Percentiles rank a stretch among this genome's conserved stretches.
phyloP scores from a whole-genome alignment of 2,113 vertebrate species.

The Neogobius melanostomus region DNA sequence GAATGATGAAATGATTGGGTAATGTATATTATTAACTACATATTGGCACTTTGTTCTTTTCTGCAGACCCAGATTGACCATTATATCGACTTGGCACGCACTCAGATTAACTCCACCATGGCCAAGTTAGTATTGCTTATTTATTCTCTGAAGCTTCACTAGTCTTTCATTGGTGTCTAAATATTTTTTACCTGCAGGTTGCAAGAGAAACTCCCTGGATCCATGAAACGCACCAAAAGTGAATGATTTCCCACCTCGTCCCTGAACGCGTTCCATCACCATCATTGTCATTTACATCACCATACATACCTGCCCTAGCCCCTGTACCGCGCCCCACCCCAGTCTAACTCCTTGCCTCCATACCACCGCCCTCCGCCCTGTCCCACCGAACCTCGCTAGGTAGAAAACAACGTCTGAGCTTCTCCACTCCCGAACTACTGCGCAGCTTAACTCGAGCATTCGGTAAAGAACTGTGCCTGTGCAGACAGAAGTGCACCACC shows the following conservation, averaged over 20 bases:
- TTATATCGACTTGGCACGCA: constrained; percentile 81
- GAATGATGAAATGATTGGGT: neutral
- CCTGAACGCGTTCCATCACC: constrained; percentile 35
- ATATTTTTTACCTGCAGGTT: constrained; percentile 69
- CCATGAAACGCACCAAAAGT: constrained; percentile 84
- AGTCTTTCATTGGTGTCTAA: neutral
- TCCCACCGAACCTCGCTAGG: constrained; percentile 74
- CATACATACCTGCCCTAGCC: constrained; percentile 23
- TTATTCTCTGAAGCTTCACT: neutral
- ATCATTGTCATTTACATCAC: constrained; percentile 44
- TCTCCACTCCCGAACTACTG: constrained; percentile 73
- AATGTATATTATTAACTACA: neutral
- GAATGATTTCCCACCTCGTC: constrained; percentile 72
- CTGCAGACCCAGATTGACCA: constrained; percentile 89
- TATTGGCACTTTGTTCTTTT: neutral
- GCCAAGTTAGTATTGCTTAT: constrained; percentile 80
- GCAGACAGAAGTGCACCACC: constrained; percentile 34
- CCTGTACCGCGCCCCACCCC: neutral
- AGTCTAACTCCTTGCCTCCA: constrained; percentile 39
- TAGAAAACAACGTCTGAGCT: constrained; percentile 67
- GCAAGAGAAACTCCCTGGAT: constrained; percentile 87
- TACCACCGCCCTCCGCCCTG: constrained; percentile 46
- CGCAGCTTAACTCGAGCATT: constrained; percentile 70
- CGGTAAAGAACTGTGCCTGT: constrained; percentile 47
- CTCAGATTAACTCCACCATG: constrained; percentile 80